Evolutionary conservation across 2,113 vertebrate genomes (phyloP).

Genomic region (Upupa epops): DNA sequence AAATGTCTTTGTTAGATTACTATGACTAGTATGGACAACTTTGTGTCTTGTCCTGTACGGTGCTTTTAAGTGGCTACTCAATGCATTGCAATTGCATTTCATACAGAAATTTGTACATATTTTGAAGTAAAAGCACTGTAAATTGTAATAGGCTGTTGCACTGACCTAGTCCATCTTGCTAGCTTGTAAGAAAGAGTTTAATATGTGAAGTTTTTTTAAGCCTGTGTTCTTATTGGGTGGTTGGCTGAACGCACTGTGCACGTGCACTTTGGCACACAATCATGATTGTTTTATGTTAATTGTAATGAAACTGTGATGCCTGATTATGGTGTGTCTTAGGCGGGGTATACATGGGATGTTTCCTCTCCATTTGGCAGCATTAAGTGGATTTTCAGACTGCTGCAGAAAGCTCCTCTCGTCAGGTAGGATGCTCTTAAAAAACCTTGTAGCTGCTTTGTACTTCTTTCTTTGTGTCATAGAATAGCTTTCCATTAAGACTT

Average conservation of each 20-base stretch:
- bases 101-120: no score
- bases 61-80: not conserved
- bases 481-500: not conserved
- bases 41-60: not conserved
- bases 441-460: not conserved
- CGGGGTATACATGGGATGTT: conserved; percentile 98
- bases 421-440: conserved; percentile 75
- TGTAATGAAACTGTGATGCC: conserved; percentile 67
- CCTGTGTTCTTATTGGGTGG: not conserved
- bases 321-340: conserved; percentile 78
- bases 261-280: not conserved
- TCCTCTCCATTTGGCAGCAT: conserved; percentile 95
- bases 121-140: not conserved
- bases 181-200: not conserved
- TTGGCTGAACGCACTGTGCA: not conserved
- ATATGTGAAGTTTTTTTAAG: not conserved
- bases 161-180: not conserved
- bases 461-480: not conserved
- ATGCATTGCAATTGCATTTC: not conserved
- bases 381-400: conserved; percentile 98
- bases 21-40: not conserved
- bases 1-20: not conserved
- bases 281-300: conserved; percentile 55
- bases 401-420: conserved; percentile 97
- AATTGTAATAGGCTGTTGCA: not conserved